Base-by-base conservation (phyloP, 2,888 invertebrate genomes). In the Holacanthella duospinosa region DNA sequence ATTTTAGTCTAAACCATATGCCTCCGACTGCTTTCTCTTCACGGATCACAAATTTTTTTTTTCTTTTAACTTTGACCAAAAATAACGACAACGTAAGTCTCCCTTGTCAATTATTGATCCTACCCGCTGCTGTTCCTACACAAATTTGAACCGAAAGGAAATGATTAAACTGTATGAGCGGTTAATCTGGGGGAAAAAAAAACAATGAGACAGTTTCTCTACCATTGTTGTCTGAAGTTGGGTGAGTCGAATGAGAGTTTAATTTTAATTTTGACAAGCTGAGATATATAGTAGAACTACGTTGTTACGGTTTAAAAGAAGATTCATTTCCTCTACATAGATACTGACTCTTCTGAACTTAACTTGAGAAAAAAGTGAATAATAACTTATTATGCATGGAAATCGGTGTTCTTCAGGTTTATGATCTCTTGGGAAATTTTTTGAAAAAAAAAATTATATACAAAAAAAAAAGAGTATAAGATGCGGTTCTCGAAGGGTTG, bases 381-480 rank as follows among this genome's bases (percentile, higher is more conserved):
- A 48, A 48, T 48, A 48, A 48, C 16, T 48, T 48, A 48, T 48
- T 48, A 48, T 48, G 48, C 48, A 48, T 48, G 48, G 48, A 48
- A 48, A 48, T 48, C 48, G 48, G 4, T 48, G 16, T 36, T 48
- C 48, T 21, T 48, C n/a, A 9, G 12, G 48, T 48, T 48, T 48
- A 48, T 48, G 48, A 48, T n/a, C 48, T 21, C 9, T 36, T 6
- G 36, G 36, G 16, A 36, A n/a, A n/a, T n/a, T n/a, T n/a, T n/a
- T n/a, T n/a, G n/a, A n/a, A n/a, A n/a, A n/a, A n/a, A n/a, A n/a
- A n/a, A n/a, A n/a, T n/a, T n/a, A n/a, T n/a, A n/a, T n/a, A n/a
- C n/a, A n/a, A n/a, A n/a, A n/a, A n/a, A n/a, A n/a, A n/a, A n/a
- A n/a, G n/a, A n/a, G n/a, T n/a, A n/a, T n/a, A n/a, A n/a, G n/a